A percentile compares a stretch with the other conserved stretches of the same genome.
These are phyloP conservation scores for Helicoverpa assulta DNA, from an alignment of 2,888 invertebrate species.

Conservation along the genomic window DNA sequence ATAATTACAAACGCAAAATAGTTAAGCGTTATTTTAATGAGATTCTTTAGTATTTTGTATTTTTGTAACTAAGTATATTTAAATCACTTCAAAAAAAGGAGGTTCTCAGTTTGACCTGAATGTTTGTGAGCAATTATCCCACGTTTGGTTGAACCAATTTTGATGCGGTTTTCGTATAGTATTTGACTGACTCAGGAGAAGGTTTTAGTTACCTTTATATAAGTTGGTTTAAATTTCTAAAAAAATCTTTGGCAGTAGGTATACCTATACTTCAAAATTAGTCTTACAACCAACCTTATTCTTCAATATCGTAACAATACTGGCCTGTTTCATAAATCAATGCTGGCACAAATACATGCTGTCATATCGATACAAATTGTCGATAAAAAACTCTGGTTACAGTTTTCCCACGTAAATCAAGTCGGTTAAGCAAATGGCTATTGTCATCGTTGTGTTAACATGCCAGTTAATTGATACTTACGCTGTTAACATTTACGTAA, in stretches of 20 bases:
- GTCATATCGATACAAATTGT: constrained; percentile 46
- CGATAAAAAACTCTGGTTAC: constrained; percentile 24
- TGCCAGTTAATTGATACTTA: constrained; percentile 14
- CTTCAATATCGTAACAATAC: constrained; percentile 1
- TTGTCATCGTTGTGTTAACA: constrained; percentile 36
- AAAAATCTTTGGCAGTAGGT: no score
- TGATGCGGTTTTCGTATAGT: no score
- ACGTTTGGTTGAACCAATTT: no score
- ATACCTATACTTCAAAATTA: no score
- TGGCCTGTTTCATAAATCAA: constrained; percentile 11
- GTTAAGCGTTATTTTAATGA: constrained; percentile 1
- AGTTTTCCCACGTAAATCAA: constrained; percentile 48
- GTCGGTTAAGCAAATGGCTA: constrained; percentile 24
- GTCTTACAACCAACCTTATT: no score
- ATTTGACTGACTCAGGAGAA: no score
- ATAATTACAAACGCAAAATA: constrained; percentile 27
- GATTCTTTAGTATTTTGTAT: background rate
- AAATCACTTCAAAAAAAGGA: no score
- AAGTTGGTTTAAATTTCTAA: no score
- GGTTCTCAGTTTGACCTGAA: no score
- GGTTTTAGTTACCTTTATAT: no score
- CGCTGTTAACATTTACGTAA: background rate
- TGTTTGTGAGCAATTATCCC: no score
- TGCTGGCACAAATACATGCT: constrained; percentile 27
- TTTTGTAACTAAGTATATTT: background rate